A percentile compares a stretch with the other conserved stretches of the same genome.
These are phyloP conservation scores for Vombatus ursinus DNA, from an alignment of 2,113 vertebrate species.

Conservation along the genomic window DNA sequence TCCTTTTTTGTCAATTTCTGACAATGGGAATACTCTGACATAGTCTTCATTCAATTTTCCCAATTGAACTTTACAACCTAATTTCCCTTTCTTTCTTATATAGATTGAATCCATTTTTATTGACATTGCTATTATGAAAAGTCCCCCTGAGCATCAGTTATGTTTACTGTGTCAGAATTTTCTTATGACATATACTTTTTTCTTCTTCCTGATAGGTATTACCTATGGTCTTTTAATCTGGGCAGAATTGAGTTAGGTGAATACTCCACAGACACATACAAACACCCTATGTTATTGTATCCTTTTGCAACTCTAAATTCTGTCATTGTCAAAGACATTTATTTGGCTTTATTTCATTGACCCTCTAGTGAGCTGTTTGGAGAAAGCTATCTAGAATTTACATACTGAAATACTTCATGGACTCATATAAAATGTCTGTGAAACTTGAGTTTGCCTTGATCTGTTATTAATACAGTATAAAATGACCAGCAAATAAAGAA, in stretches of 20 bases:
- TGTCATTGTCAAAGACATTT: constrained; percentile 57
- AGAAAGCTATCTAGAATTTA: constrained; percentile 59
- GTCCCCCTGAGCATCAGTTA: background rate
- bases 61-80: background rate
- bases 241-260: constrained; percentile 15
- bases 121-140: background rate
- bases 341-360: constrained; percentile 67
- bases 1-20: background rate
- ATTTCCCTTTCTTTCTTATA: background rate
- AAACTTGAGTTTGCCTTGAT: constrained; percentile 28
- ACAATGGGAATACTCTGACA: background rate
- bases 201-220: background rate
- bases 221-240: background rate
- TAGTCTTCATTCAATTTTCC: background rate
- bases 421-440: constrained; percentile 28
- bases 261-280: constrained; percentile 1
- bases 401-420: constrained; percentile 36
- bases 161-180: background rate
- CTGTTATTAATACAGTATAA: constrained; percentile 37
- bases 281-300: constrained; percentile 49
- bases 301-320: constrained; percentile 57
- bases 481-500: constrained; percentile 51
- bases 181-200: background rate
- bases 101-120: background rate
- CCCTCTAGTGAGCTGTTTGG: constrained; percentile 42